Conservation (phyloP, 1,140 invertebrate genomes). For the Helicoverpa armigera region DNA sequence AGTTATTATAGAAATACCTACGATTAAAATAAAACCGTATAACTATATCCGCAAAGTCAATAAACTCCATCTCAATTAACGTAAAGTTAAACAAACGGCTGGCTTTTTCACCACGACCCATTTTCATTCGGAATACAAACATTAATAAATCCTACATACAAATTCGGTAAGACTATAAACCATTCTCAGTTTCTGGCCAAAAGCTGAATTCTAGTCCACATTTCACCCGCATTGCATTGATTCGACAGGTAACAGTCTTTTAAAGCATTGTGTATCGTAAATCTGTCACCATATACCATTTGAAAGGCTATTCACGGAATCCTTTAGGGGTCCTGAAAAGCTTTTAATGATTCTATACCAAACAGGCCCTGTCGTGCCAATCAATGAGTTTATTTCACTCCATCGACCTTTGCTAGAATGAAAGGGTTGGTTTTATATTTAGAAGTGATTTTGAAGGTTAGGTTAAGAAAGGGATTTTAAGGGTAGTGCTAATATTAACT, state of each 20-base stretch:
- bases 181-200: conserved; percentile 8
- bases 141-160: neutral
- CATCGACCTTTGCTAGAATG: conserved; percentile 9
- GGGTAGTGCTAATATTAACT: too few relatives aligned
- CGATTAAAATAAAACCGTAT: conserved; percentile 3
- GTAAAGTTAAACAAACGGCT: conserved; percentile 26
- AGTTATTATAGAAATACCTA: neutral
- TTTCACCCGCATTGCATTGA: conserved; percentile 18
- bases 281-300: conserved; percentile 44
- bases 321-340: conserved; percentile 44
- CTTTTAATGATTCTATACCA: conserved; percentile 43
- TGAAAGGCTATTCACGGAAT: conserved; percentile 43
- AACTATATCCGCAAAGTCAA: neutral
- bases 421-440: conserved; percentile 3
- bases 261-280: conserved; percentile 44
- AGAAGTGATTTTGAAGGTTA: neutral
- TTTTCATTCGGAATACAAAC: conserved; percentile 27
- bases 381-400: conserved; percentile 37
- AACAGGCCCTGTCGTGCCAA: conserved; percentile 38
- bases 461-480: too few relatives aligned
- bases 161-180: conserved; percentile 36
- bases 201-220: conserved; percentile 40
- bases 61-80: conserved; percentile 6
- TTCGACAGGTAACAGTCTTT: conserved; percentile 47
- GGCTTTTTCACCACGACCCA: conserved; percentile 6